Conservation (phyloP, 2,797 vertebrate genomes). For the Platyrinchus mystaceus region DNA sequence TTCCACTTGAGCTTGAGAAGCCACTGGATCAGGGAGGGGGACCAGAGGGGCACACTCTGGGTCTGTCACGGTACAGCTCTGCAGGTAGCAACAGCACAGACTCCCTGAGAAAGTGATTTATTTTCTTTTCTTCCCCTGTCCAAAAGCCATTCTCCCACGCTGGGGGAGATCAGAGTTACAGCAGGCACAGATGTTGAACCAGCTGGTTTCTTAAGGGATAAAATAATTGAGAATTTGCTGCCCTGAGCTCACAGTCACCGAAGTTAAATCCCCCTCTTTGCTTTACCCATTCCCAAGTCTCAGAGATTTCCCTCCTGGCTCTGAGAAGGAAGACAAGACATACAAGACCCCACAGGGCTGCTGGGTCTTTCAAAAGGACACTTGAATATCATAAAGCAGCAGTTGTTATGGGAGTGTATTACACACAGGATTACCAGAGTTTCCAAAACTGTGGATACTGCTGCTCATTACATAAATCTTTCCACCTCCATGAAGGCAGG, state of each 20-base stretch:
- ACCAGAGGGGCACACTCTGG: accelerated
- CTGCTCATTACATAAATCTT: not conserved
- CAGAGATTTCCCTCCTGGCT: not conserved
- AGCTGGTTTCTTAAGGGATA: not conserved
- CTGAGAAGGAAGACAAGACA: not conserved
- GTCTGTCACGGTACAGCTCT: not conserved
- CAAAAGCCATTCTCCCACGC: not conserved
- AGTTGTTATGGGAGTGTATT: not conserved
- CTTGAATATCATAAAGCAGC: not conserved
- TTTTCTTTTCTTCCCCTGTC: not conserved
- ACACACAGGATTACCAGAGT: not conserved
- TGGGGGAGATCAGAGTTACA: not conserved
- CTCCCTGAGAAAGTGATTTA: not conserved
- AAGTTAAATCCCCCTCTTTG: not conserved
- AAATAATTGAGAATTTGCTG: not conserved
- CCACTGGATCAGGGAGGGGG: not conserved
- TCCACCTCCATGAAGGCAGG: not conserved
- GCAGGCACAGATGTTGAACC: not conserved
- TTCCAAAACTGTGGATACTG: not conserved
- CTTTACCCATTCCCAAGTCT: not conserved
- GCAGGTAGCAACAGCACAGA: not conserved
- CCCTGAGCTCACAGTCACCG: not conserved
- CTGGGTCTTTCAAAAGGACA: not conserved
- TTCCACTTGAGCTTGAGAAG: not conserved
- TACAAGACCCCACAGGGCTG: too few species aligned